Evolutionary conservation across 2,888 invertebrate genomes (phyloP).

Genomic region (Acrobasis consociella): DNA sequence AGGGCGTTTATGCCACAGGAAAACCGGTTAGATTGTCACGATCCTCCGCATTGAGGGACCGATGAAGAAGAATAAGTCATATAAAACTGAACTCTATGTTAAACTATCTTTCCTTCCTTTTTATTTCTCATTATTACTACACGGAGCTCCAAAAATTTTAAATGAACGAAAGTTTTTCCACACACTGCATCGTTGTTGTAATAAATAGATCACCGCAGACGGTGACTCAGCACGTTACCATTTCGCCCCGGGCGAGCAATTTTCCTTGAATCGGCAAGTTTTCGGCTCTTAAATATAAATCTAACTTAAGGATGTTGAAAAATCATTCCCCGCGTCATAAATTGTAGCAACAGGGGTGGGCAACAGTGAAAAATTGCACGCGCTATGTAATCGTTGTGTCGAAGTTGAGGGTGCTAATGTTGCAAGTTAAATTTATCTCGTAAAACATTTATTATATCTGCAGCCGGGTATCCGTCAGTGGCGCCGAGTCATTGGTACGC

Average conservation of each 20-base stretch:
- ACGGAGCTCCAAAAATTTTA: neutral
- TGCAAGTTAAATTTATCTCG: constrained; percentile 72
- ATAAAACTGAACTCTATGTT: no score
- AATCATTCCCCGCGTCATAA: constrained; percentile 77
- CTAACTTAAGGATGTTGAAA: constrained; percentile 75
- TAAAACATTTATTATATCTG: constrained; percentile 69
- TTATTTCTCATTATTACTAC: neutral
- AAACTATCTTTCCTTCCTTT: no score
- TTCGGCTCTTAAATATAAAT: constrained; percentile 71
- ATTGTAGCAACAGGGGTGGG: constrained; percentile 70
- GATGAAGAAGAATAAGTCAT: no score
- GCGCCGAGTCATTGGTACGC: constrained; percentile 40
- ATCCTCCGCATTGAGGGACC: no score
- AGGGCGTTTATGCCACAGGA: no score
- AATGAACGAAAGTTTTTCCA: neutral
- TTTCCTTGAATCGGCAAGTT: constrained; percentile 50
- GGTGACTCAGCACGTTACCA: constrained; percentile 55
- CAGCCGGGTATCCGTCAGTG: constrained; percentile 52
- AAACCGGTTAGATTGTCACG: no score
- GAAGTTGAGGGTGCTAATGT: constrained; percentile 75
- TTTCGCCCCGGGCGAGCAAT: constrained; percentile 45
- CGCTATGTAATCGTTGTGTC: constrained; percentile 69
- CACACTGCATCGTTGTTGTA: constrained; percentile 8
- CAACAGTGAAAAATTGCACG: constrained; percentile 76
- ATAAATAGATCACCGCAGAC: constrained; percentile 23